phyloP scores from a whole-genome alignment of 2,888 invertebrate species.

The Trichogramma evanescens region DNA sequence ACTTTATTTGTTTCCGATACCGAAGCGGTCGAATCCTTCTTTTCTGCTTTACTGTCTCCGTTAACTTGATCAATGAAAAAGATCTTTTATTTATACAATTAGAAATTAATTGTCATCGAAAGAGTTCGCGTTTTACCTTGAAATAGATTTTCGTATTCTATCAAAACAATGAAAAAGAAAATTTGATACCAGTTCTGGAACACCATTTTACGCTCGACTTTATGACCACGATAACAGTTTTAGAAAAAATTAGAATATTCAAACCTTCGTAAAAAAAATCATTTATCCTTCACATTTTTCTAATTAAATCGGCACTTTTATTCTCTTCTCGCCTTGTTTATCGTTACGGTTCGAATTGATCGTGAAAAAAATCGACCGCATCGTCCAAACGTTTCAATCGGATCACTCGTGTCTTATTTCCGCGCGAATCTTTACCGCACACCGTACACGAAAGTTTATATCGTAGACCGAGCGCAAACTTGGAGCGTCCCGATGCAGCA shows the following conservation, averaged over 20 bases:
- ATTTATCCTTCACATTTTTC: conserved; percentile 11
- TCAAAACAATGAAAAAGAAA: not conserved
- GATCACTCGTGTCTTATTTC: too few relatives aligned
- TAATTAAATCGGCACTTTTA: conserved; percentile 22
- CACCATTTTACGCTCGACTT: too few relatives aligned
- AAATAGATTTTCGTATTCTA: not conserved
- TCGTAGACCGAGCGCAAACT: too few relatives aligned
- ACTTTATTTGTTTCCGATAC: conserved; percentile 21
- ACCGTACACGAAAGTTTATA: conserved; percentile 33
- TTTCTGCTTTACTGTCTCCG: conserved; percentile 11
- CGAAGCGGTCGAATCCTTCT: not conserved
- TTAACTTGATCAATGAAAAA: not conserved
- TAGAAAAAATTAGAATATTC: not conserved
- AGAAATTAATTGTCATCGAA: too few relatives aligned
- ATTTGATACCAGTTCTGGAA: not conserved
- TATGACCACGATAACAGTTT: not conserved
- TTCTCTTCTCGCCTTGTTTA: conserved; percentile 2
- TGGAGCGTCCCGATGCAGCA: conserved; percentile 16
- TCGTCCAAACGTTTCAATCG: too few relatives aligned
- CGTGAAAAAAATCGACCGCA: too few relatives aligned
- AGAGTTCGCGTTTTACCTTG: too few relatives aligned
- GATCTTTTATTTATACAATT: not conserved
- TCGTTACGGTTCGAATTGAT: too few relatives aligned
- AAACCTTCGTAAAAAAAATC: not conserved
- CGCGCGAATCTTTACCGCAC: not conserved